Base-by-base conservation (phyloP, 2,888 invertebrate genomes). In the Miltochrista miniata region DNA sequence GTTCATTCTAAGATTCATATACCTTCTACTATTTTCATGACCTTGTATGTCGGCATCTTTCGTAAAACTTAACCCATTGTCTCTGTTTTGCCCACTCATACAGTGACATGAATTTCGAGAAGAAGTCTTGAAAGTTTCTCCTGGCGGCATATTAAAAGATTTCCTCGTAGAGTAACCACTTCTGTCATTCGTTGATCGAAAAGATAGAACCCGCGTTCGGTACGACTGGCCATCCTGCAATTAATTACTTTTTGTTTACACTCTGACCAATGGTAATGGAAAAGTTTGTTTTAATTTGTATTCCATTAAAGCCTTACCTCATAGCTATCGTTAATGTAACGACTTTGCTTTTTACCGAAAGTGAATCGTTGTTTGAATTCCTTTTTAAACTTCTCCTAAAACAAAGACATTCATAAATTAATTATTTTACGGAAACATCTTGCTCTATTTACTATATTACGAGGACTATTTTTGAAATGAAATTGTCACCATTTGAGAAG, bases 321-420 rank as follows among this genome's bases (percentile, higher is more conserved):
- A 57, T 87, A 92, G 66, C 92, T 92, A 54, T 92, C 92, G 59
- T 87, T 87, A 9, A 76, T 76, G 51, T 82, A 87, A 82, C 86
- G 73, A 48, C 73, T 87, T n/a, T 79, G 76, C 49, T 85, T 89
- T 58, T 84, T 87, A 40, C 93, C 92, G 54, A 93, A 93, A 1
- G 94, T 93, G 64, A 95, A 95, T 5, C 95, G 92, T 70, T 95
- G 94, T 67, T 94, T 94, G 70, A 96, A 96, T 82, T 96, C 96
- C 44, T 95, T 93, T 79, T 95, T 95, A 83, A 96, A 96, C 79
- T 96, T 96, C 79, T 96, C 96, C 96, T 96, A 85, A 8, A 45
- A 45, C 7, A 41, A 9, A 24, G 7, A 12, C 7, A 18, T 33
- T 4, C 18, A n/a, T 43, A 14, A 14, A 10, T 14, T 24, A 14